Percentiles rank a stretch among this genome's conserved stretches.
Evolutionary conservation across 2,888 invertebrate species (phyloP).

Genomic region (Amphipyra tragopoginis): DNA sequence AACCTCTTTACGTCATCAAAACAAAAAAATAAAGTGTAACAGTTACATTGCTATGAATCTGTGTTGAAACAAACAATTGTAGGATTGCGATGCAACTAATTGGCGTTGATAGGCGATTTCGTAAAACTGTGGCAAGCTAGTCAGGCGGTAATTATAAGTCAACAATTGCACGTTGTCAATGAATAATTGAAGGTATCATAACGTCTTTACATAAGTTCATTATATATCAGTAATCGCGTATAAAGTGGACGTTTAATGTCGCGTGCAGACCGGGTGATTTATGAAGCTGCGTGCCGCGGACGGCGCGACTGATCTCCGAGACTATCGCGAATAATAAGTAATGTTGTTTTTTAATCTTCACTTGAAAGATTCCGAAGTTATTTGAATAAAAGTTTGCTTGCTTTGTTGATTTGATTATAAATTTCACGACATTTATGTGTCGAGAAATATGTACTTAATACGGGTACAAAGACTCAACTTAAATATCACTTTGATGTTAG

Average conservation of each 20-base stretch:
- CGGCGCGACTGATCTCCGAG: conserved; percentile 34
- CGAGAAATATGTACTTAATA: not conserved
- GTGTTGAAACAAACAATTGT: conserved; percentile 60
- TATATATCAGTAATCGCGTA: conserved; percentile 62
- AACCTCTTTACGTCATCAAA: conserved; percentile 35
- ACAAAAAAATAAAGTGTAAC: conserved; percentile 47
- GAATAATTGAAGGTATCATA: conserved; percentile 81
- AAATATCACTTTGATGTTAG: too few relatives aligned
- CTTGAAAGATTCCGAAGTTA: conserved; percentile 18
- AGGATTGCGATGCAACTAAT: conserved; percentile 60
- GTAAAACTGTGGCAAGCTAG: conserved; percentile 67
- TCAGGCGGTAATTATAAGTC: conserved; percentile 68
- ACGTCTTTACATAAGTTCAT: conserved; percentile 75
- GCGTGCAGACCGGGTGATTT: conserved; percentile 66
- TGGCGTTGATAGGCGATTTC: conserved; percentile 70
- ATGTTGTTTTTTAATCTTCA: conserved; percentile 24
- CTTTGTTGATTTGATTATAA: conserved; percentile 9
- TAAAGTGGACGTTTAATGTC: conserved; percentile 62
- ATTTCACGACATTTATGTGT: not conserved
- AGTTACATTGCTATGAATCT: conserved; percentile 40
- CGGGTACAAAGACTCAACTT: not conserved
- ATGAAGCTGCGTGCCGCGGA: conserved; percentile 55
- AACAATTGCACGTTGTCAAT: conserved; percentile 83
- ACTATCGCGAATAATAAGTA: conserved; percentile 43
- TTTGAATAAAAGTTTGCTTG: conserved; percentile 16